Evolutionary conservation across 1,140 invertebrate species (phyloP), one percentile per base, ranked within the genome.

Genomic region (Formica exsecta): DNA sequence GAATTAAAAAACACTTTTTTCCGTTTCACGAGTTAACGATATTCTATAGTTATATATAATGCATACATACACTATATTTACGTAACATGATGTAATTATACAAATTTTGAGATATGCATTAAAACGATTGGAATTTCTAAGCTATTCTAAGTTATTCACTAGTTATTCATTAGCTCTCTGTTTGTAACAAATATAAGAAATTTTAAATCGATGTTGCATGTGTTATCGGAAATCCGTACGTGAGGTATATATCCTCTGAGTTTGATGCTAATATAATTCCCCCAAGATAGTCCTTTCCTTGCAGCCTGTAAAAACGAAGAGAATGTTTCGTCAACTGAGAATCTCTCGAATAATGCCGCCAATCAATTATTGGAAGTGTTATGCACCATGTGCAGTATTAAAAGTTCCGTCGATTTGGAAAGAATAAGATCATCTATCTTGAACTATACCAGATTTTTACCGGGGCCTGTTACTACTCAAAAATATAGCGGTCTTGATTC

Each of bases 381-480:
- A 25, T 93, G 92, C 81, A 87, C 85, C 38, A 91, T 95, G 13
- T 88, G 92, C 25, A 87, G 91, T 51, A 94, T 96, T 54, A 95
- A 95, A 79, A 94, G 92, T 9, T 92, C 95, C 54, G 91, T 57
- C n/a, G 94, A 95, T 70, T 85, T 95, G n/a, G 87, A 94, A 51
- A 87, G 71, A 36, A 80, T 96, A 22, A 91, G 91, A 86, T 85
- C 48, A 0, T 59, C 64, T 29, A 90, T 94, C 57, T 44, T 36
- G 84, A 70, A 86, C 88, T 92, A 96, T 16, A 59, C 88, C 4
- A 65, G 90, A 25, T 92, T 93, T 77, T 94, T 97, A 29, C 97
- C 97, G 0, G 96, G 97, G 0, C 96, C 96, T 2, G 77, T 96
- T 38, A 97, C 97, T 0, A 94, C 96, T 19, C 96, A 97, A 90